Percentiles rank a stretch among this genome's conserved stretches.
Evolutionary conservation across 1,140 invertebrate species (phyloP).

Genomic region (Listronotus bonariensis): DNA sequence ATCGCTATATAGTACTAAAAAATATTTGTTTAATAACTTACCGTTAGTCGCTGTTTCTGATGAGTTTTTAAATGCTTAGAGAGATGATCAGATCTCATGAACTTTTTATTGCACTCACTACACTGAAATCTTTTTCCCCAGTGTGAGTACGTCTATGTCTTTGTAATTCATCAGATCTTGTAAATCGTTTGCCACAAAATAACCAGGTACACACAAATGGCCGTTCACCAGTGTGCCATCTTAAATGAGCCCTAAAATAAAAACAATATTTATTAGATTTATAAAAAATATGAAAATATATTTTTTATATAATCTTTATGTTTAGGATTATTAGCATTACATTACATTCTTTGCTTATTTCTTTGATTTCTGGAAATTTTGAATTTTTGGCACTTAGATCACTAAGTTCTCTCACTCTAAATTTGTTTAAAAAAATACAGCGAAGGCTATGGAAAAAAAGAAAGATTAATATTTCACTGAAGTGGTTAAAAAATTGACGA

Average conservation of each 20-base stretch:
- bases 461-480: too few relatives aligned
- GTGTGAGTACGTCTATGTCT: conserved; percentile 87
- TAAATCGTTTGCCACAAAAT: conserved; percentile 88
- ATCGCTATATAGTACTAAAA: conserved; percentile 5
- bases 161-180: conserved; percentile 94
- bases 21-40: conserved; percentile 50
- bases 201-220: conserved; percentile 85
- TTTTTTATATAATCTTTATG: too few relatives aligned
- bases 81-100: conserved; percentile 87
- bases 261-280: background rate
- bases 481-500: too few relatives aligned
- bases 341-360: too few relatives aligned
- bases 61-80: conserved; percentile 89
- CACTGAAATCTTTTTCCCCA: conserved; percentile 87
- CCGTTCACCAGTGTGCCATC: conserved; percentile 89
- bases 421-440: too few relatives aligned
- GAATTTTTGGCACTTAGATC: too few relatives aligned
- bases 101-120: conserved; percentile 79
- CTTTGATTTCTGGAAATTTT: too few relatives aligned
- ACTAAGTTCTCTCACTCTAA: too few relatives aligned
- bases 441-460: too few relatives aligned
- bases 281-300: too few relatives aligned
- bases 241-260: conserved; percentile 63
- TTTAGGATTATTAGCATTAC: too few relatives aligned
- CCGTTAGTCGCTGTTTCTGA: conserved; percentile 73